Evolutionary conservation across 2,113 vertebrate species (phyloP).

Genomic region (Cnemophilus loriae): DNA sequence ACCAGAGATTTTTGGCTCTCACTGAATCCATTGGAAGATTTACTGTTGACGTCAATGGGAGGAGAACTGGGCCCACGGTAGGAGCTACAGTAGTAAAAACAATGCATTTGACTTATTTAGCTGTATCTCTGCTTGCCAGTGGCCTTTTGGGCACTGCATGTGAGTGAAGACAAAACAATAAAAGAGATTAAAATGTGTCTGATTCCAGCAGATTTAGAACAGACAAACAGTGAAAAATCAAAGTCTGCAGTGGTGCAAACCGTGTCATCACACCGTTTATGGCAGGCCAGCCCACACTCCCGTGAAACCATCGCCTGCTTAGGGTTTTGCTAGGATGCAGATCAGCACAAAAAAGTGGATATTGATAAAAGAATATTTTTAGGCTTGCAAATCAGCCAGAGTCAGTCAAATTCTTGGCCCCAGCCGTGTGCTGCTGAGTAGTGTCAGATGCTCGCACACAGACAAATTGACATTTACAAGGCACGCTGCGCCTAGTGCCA

Average conservation of each 20-base stretch:
- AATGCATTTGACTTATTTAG: slow-evolving; percentile 15
- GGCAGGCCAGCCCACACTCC: slow-evolving; percentile 27
- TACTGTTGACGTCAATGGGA: slow-evolving; percentile 45
- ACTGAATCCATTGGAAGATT: slow-evolving; percentile 42
- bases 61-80: not conserved
- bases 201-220: slow-evolving; percentile 8
- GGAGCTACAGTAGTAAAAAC: slow-evolving; percentile 24
- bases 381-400: slow-evolving; percentile 41
- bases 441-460: slow-evolving; percentile 53
- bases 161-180: slow-evolving; percentile 19
- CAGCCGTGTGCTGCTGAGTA: slow-evolving; percentile 54
- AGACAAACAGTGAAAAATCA: slow-evolving; percentile 41
- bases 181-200: slow-evolving; percentile 20
- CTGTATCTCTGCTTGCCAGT: not conserved
- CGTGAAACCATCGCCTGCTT: not conserved
- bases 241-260: slow-evolving; percentile 1
- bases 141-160: slow-evolving; percentile 17
- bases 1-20: slow-evolving; percentile 30
- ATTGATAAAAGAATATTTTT: slow-evolving; percentile 73
- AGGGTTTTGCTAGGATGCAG: slow-evolving; percentile 45
- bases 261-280: slow-evolving; percentile 19
- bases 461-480: slow-evolving; percentile 68
- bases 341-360: slow-evolving; percentile 50
- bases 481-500: slow-evolving; percentile 12
- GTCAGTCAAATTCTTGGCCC: slow-evolving; percentile 62